These are phyloP conservation scores for Thamnophis sirtalis DNA, from an alignment of 2,113 vertebrate species.

Conservation along the genomic window DNA sequence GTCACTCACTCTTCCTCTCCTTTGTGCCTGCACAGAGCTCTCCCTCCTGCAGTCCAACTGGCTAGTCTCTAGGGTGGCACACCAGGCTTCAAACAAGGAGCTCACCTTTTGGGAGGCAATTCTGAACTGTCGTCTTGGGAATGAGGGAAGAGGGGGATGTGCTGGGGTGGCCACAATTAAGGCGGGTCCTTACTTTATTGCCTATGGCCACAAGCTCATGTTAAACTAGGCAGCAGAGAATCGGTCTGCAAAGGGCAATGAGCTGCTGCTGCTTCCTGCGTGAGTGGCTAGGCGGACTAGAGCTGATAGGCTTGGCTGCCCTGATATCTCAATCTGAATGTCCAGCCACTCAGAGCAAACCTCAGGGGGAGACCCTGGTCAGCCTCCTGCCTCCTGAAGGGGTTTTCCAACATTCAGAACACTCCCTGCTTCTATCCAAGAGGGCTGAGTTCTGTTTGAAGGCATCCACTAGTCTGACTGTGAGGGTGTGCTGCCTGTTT, in stretches of 20 bases:
- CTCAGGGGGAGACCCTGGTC: not conserved
- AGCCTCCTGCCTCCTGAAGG: not conserved
- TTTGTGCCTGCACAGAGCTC: not conserved
- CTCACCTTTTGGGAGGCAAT: not conserved
- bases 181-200: not conserved
- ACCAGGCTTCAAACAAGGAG: not conserved
- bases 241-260: not conserved
- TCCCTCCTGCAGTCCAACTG: not conserved
- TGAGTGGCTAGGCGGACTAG: constrained; percentile 41
- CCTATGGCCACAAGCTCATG: not conserved
- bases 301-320: constrained; percentile 32
- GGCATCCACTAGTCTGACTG: not conserved
- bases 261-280: not conserved
- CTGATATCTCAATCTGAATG: not conserved
- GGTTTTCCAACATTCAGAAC: not conserved
- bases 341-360: not conserved
- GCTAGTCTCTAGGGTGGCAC: not conserved
- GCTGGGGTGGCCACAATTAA: not conserved
- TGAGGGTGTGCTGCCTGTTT: not conserved
- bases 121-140: not conserved
- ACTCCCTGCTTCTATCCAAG: not conserved
- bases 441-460: not conserved
- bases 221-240: not conserved
- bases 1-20: constrained; percentile 13
- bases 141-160: not conserved